A percentile compares a stretch with the other conserved stretches of the same genome.
These are phyloP conservation scores for Leptopilina drosophilae DNA, from an alignment of 2,888 invertebrate species.

Conservation along the genomic window DNA sequence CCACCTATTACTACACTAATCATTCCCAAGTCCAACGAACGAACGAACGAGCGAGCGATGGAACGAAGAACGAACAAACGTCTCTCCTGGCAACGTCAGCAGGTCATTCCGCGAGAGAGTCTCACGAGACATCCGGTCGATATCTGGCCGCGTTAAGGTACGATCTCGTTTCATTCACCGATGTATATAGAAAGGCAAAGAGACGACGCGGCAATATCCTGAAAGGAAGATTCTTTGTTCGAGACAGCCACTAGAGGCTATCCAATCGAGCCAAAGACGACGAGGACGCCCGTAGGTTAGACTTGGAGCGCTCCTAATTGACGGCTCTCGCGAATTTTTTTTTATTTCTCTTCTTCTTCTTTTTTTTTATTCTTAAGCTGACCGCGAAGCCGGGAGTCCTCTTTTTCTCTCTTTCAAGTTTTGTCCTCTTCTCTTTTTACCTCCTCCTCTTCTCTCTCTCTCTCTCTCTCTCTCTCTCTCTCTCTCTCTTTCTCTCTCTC, in stretches of 20 bases:
- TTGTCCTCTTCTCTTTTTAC: slow-evolving; percentile 54
- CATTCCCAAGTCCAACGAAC: slow-evolving; percentile 14
- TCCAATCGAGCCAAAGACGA: slow-evolving; percentile 60
- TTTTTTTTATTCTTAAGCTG: slow-evolving; percentile 47
- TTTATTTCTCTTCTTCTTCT: slow-evolving; percentile 50
- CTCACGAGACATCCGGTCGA: slow-evolving; percentile 39
- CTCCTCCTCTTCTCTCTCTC: not conserved
- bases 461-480: too few relatives aligned
- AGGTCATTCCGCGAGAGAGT: slow-evolving; percentile 30
- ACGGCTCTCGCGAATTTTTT: slow-evolving; percentile 73
- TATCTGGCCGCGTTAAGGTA: slow-evolving; percentile 35
- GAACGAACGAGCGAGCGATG: not conserved
- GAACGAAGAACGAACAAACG: not conserved
- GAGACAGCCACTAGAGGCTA: slow-evolving; percentile 59
- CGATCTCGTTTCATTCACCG: slow-evolving; percentile 38
- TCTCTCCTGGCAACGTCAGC: slow-evolving; percentile 25
- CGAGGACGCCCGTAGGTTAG: slow-evolving; percentile 55
- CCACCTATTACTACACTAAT: slow-evolving; percentile 23
- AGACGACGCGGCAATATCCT: slow-evolving; percentile 43
- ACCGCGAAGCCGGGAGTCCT: slow-evolving; percentile 67
- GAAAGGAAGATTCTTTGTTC: slow-evolving; percentile 57
- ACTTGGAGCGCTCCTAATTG: slow-evolving; percentile 69
- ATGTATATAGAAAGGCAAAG: slow-evolving; percentile 24
- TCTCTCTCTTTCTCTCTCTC: not conserved
- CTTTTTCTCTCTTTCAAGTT: slow-evolving; percentile 50